These are phyloP conservation scores for Gadopsis bispinosus DNA, from an alignment of 2,797 vertebrate genomes.

Conservation along the genomic window DNA sequence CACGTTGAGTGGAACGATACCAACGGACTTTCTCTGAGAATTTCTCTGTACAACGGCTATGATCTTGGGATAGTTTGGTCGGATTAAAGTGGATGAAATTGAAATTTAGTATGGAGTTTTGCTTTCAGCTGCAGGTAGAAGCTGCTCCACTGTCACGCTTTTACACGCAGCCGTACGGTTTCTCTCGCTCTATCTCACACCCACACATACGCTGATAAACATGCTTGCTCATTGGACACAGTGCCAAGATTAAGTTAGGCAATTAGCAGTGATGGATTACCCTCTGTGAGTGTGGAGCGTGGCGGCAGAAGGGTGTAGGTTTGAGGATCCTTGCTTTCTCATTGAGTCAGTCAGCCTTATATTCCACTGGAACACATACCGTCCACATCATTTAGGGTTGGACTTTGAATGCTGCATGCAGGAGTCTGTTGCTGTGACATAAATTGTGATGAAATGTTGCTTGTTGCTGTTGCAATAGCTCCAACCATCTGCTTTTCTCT, in stretches of 20 bases:
- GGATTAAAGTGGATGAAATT: slow-evolving; percentile 37
- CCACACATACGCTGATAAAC: slow-evolving; percentile 56
- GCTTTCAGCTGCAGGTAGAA: slow-evolving; percentile 45
- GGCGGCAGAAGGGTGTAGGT: slow-evolving; percentile 38
- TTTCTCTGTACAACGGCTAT: neutral
- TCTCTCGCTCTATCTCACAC: slow-evolving; percentile 50
- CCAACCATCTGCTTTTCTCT: slow-evolving; percentile 36
- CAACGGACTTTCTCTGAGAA: slow-evolving; percentile 18
- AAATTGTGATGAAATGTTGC: slow-evolving; percentile 51
- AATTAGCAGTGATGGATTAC: slow-evolving; percentile 69
- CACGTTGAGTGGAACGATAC: slow-evolving; percentile 15
- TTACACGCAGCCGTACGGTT: slow-evolving; percentile 19
- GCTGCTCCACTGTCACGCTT: slow-evolving; percentile 48
- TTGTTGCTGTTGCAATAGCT: slow-evolving; percentile 52
- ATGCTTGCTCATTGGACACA: slow-evolving; percentile 59
- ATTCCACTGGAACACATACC: neutral
- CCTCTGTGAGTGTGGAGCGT: slow-evolving; percentile 40
- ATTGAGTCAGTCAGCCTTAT: slow-evolving; percentile 1
- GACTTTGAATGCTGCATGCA: slow-evolving; percentile 34
- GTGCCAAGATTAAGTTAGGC: slow-evolving; percentile 64
- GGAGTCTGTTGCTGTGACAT: slow-evolving; percentile 21
- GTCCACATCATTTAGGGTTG: slow-evolving; percentile 20
- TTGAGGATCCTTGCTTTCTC: slow-evolving; percentile 21
- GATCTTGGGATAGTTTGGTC: slow-evolving; percentile 17
- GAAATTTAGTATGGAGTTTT: slow-evolving; percentile 40